Evolutionary conservation across 2,113 vertebrate genomes (phyloP), one percentile per base, ranked within the genome.

Genomic region (Oryzias curvinotus): DNA sequence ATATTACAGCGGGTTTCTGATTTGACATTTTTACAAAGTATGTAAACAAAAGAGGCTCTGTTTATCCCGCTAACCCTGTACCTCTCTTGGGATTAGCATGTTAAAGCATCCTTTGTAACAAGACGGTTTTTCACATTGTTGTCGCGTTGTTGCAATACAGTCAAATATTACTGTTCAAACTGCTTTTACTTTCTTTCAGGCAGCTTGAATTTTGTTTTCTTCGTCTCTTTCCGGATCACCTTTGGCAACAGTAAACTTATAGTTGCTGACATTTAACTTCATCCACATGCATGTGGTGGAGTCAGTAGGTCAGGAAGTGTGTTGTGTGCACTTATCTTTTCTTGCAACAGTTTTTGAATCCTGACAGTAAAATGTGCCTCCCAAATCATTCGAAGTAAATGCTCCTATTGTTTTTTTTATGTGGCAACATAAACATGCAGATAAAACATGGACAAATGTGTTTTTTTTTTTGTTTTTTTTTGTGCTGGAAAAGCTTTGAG

Each of bases 231-330:
- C 12, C 36, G 8, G 12, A 36, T 36, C 8, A 56, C 52, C 48
- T 57, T 19, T 41, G 45, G 59, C 56, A 79, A 68, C 64, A 48
- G 21, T 52, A 48, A 57, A 68, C 76, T 66, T 80, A 65, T 82
- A 79, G 74, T 62, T 70, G 68, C 71, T 73, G 82, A 86, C 85
- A 87, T 82, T 83, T 79, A 82, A 70, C 68, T 65, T 77, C 74
- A 76, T 82, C 67, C 78, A 80, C 82, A 69, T 80, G 76, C 81
- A 69, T 80, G 84, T 64, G 86, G 84, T 88, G 85, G 74, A 62
- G 78, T 66, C 76, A 77, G 57, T 42, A 56, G 82, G 84, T 83
- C 86, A 89, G 88, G 86, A 89, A 88, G 83, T 89, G 87, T 69
- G 77, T 66, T 58, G 71, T 64, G 36, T 36, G 36, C 36, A 36